Evolutionary conservation across 1,140 invertebrate species (phyloP), one percentile per base, ranked within the genome.

Genomic region (Prorops nasuta): DNA sequence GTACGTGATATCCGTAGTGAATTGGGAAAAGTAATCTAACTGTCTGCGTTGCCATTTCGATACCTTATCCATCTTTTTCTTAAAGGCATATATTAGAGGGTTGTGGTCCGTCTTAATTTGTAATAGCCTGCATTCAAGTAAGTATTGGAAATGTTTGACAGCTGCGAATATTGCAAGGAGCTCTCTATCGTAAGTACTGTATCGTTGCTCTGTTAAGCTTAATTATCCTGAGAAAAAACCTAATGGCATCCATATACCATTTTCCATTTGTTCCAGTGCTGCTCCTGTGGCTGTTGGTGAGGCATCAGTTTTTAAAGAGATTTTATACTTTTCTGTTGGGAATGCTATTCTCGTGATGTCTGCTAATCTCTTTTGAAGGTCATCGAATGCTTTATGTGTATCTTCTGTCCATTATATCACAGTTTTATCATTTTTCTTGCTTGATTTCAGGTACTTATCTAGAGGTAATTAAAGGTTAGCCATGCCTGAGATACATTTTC

Each of bases 41-140:
- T 51, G 41, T 15, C 36, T 14, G 1, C 2, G 1, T n/a, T 47
- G 45, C 16, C 45, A 2, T 14, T 18, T 22, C 2, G 35, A 22
- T 0, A 24, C 24, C 19, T 51, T 51, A 3, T 51, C 42, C 2
- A 16, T 0, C 21, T n/a, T 31, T 16, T 51, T 41, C 1, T 35
- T 8, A 12, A 40, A 44, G 3, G 36, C 36, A n/a, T 32, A 48
- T 1, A 8, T 42, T 2, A 49, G 10, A 1, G 49, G 49, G 12
- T 22, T 38, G 18, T 51, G 42, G 14, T 51, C 49, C 2, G 42
- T 51, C 2, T 19, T 8, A 3, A 51, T 51, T 1, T 14, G n/a
- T 1, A 51, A 3, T 1, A n/a, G 3, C 8, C 24, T 3, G 0
- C 36, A 40, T 34, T 51, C 28, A 6, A 36, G 9, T 2, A n/a